Conservation (phyloP, 2,113 vertebrate genomes). For the cattle (Bos taurus) region ARS-UCD2.0 NC_037346.1:15633001-15633500, state of each 20-base stretch:
- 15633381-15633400: not conserved
- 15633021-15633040: not conserved
- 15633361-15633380: not conserved
- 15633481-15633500: not conserved
- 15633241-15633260: not conserved
- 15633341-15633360: not conserved
- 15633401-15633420: not conserved
- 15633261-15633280: rapidly evolving
- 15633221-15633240: not conserved
- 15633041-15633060: not conserved
- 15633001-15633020: not conserved
- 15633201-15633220: not conserved
- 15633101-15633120: not conserved
- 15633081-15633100: not conserved
- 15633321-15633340: not conserved
- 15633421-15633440: not conserved
- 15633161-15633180: not conserved
- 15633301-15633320: not conserved
- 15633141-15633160: not conserved
- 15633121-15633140: not conserved
- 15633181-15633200: not conserved
- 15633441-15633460: not conserved
- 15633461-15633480: not conserved
- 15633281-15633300: not conserved
- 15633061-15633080: not conserved